Evolutionary conservation across 37 sponge, comb jelly and placozoan genomes (phyloP).

Genomic region (Halichondria panicea): DNA sequence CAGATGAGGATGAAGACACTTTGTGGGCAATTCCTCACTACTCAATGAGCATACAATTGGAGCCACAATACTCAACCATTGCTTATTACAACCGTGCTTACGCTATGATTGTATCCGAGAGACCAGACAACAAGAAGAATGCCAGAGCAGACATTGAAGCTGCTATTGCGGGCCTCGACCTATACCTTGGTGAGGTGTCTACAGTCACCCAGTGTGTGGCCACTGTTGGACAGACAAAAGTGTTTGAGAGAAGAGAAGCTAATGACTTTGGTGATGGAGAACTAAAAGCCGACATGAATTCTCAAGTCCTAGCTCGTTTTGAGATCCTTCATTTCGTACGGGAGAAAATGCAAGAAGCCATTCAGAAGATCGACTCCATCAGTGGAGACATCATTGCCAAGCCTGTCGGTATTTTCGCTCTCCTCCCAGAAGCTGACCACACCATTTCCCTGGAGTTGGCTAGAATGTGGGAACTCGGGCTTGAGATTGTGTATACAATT

Average conservation of each 20-base stretch:
- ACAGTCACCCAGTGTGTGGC: neutral
- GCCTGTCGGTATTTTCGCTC: neutral
- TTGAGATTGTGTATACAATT: neutral
- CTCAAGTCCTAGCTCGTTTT: neutral
- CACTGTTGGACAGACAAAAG: neutral
- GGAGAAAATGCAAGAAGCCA: neutral
- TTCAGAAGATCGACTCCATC: neutral
- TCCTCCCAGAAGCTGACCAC: conserved; percentile 5
- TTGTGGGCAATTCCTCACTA: neutral
- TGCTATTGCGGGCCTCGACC: neutral
- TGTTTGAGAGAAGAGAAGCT: neutral
- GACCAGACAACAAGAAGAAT: neutral
- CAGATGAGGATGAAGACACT: neutral
- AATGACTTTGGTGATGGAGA: neutral
- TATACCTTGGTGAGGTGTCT: neutral
- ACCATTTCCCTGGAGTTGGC: conserved; percentile 2
- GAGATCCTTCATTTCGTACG: neutral
- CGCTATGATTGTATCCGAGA: neutral
- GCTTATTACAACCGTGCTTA: conserved; percentile 16
- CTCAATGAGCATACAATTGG: neutral
- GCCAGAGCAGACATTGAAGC: neutral
- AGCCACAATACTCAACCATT: neutral
- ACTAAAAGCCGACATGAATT: neutral
- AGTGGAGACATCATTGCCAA: neutral
- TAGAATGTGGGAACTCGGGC: neutral